Conservation (phyloP, 2,797 vertebrate genomes). For the Lemur catta region DNA sequence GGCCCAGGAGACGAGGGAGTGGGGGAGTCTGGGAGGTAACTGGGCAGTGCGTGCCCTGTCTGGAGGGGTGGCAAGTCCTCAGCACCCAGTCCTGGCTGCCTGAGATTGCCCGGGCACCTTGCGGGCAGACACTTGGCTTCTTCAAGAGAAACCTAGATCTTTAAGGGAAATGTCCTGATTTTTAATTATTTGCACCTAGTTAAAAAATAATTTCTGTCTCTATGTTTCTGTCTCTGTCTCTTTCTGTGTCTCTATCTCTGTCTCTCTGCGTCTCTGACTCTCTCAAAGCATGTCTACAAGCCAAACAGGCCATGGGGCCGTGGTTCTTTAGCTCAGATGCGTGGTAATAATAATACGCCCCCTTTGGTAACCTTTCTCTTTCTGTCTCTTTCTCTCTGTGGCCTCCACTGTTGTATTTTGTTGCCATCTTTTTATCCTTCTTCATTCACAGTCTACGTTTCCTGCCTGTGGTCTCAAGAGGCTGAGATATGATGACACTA, state of each 20-base stretch:
- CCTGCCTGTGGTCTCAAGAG: background rate
- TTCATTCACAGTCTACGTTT: background rate
- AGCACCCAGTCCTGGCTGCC: rapidly evolving
- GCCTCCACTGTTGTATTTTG: background rate
- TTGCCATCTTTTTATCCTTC: background rate
- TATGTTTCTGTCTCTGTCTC: background rate
- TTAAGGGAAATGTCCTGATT: background rate
- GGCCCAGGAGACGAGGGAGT: background rate
- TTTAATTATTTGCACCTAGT: background rate
- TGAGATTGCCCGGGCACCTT: background rate
- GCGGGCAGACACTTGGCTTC: background rate
- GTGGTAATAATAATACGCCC: rapidly evolving
- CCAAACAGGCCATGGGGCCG: background rate
- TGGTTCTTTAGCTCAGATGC: background rate
- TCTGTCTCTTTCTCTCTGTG: background rate
- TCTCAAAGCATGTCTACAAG: background rate
- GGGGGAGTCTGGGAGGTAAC: background rate
- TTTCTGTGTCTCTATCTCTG: background rate
- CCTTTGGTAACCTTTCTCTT: too few relatives aligned
- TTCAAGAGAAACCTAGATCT: background rate
- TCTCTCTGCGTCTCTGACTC: background rate
- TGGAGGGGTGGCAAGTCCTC: background rate
- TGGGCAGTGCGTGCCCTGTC: background rate
- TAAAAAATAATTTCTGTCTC: background rate
- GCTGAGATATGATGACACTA: background rate